Evolutionary conservation across 2,888 invertebrate species (phyloP), one percentile per base, ranked within the genome.

Genomic region (Pristionchus entomophagus): DNA sequence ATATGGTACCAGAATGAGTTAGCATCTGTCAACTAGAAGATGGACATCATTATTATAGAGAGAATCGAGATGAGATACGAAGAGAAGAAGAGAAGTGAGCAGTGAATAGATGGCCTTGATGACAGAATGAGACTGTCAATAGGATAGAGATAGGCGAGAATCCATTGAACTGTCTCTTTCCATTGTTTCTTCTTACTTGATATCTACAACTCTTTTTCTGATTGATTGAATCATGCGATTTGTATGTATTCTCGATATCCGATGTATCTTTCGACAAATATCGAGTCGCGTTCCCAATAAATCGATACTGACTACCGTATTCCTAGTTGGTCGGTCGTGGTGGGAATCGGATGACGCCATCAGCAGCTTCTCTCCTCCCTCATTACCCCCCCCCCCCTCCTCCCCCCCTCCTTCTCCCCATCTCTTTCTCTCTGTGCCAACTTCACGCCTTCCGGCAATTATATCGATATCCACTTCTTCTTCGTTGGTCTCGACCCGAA

Each of bases 1-100:
- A 73, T 38, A 73, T 73, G 73, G 73, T 73, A 73, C 14, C 73
- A 73, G 73, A 73, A 73, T 41, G 73, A 73, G 73, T 73, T 41
- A 73, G 73, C 73, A 73, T 73, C 73, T 73, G 73, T 22, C 41
- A 73, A 19, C 73, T 73, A 73, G 41, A n/a, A 41, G 41, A 38
- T 17, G n/a, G 69, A 45, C 12, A 73, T 73, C 73, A 73, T 73
- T 73, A 73, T 73, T 73, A 73, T 73, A 26, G 41, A 45, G n/a
- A 73, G 73, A 73, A 41, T 26, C 22, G 41, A 73, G n/a, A 73
- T 45, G 45, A 38, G 73, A 73, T 73, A 69, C 35, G 38, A 38
- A 56, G 22, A 56, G 56, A 56, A n/a, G 22, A 56, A n/a, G 17
- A n/a, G n/a, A 35, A 69, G 35, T 29, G 65, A 69, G 17, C 19